Percentiles rank a stretch among this genome's conserved stretches.
phyloP scores from a whole-genome alignment of 2,888 invertebrate species.

The Lomographa bimaculata region DNA sequence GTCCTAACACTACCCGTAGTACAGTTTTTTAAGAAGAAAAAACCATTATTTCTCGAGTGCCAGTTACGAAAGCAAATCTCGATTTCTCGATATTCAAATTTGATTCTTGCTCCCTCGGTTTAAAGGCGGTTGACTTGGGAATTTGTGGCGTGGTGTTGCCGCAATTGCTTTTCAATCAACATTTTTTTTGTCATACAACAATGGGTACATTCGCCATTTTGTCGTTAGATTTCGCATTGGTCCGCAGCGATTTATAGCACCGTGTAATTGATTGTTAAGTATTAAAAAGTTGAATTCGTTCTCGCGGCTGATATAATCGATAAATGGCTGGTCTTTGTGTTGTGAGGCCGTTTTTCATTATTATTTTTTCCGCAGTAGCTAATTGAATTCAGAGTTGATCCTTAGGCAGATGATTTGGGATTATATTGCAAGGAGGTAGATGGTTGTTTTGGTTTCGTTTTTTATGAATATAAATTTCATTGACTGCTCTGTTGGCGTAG shows the following conservation, averaged over 20 bases:
- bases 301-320: conserved; percentile 45
- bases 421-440: no score
- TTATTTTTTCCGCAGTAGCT: conserved; percentile 15
- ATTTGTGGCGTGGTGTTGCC: conserved; percentile 27
- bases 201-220: conserved; percentile 47
- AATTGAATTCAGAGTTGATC: no score
- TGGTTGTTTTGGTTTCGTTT: no score
- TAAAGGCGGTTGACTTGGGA: conserved; percentile 13
- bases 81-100: conserved; percentile 27
- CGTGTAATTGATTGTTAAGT: conserved; percentile 51
- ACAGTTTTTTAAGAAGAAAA: conserved; percentile 46
- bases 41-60: conserved; percentile 44
- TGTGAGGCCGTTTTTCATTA: conserved; percentile 32
- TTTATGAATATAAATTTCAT: no score
- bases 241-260: conserved; percentile 51
- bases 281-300: conserved; percentile 45
- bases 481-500: no score
- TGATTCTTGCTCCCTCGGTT: conserved; percentile 16
- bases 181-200: conserved; percentile 48
- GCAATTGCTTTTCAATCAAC: conserved; percentile 47
- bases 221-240: conserved; percentile 49
- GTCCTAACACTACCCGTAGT: conserved; percentile 49
- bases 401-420: no score
- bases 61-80: conserved; percentile 50
- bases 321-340: conserved; percentile 44